Percentiles rank a stretch among this genome's conserved stretches.
phyloP scores from a whole-genome alignment of 2,888 invertebrate species.

The Halocaridina rubra region DNA sequence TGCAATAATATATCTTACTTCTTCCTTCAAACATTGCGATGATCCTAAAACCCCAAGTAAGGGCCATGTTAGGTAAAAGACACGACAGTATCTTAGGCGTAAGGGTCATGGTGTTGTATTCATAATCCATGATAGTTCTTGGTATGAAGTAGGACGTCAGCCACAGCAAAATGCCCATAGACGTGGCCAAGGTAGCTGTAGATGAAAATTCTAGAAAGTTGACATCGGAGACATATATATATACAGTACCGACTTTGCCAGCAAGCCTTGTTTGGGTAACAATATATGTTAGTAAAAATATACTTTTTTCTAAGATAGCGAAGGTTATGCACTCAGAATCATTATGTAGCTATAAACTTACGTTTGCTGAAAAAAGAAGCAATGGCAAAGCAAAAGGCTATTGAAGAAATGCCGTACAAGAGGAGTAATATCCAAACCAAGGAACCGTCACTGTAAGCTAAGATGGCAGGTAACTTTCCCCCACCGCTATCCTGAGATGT shows the following conservation, averaged over 20 bases:
- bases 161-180: slow-evolving; percentile 66
- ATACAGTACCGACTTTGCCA: too few relatives aligned
- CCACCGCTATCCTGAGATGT: neutral
- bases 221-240: too few relatives aligned
- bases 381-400: slow-evolving; percentile 58
- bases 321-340: too few relatives aligned
- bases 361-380: slow-evolving; percentile 58
- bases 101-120: slow-evolving; percentile 31
- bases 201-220: too few relatives aligned
- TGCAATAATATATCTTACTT: too few relatives aligned
- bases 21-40: slow-evolving; percentile 64
- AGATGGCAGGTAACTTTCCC: slow-evolving; percentile 39
- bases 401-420: slow-evolving; percentile 49
- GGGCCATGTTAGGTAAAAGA: slow-evolving; percentile 59
- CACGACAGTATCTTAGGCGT: slow-evolving; percentile 51
- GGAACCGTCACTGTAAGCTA: slow-evolving; percentile 36
- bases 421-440: slow-evolving; percentile 45
- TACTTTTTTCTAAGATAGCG: too few relatives aligned
- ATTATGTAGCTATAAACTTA: slow-evolving; percentile 24
- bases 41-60: slow-evolving; percentile 62
- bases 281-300: too few relatives aligned
- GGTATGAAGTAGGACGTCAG: slow-evolving; percentile 65
- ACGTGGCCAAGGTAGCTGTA: slow-evolving; percentile 66
- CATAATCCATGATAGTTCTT: slow-evolving; percentile 62
- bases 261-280: too few relatives aligned